Percentiles rank a stretch among this genome's conserved stretches.
Conservation (phyloP, 1,140 invertebrate species). For the Drosophila pseudoobscura region DNA sequence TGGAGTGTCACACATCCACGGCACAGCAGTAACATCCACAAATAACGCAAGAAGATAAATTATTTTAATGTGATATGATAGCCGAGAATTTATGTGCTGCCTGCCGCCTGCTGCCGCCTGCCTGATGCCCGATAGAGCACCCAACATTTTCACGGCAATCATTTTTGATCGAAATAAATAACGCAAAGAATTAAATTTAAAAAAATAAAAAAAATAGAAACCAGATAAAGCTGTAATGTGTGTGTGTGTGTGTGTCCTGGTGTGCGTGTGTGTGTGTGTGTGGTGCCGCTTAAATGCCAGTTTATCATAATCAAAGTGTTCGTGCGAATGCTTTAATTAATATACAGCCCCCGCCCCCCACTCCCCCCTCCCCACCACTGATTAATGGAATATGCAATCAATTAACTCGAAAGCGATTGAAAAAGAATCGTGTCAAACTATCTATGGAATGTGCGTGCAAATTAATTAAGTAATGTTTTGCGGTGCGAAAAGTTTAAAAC, state of each 20-base stretch:
- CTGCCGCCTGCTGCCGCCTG: background rate
- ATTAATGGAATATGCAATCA: constrained; percentile 62
- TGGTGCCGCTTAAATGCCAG: constrained; percentile 47
- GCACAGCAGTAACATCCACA: constrained; percentile 3
- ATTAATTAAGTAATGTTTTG: constrained; percentile 36
- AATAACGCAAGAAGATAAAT: constrained; percentile 62
- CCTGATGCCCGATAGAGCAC: constrained; percentile 21
- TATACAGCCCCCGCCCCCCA: constrained; percentile 11
- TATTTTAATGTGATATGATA: constrained; percentile 77
- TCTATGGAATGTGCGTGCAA: constrained; percentile 24
- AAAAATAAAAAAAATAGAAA: constrained; percentile 37
- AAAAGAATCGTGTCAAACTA: constrained; percentile 39
- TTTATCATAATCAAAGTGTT: constrained; percentile 48
- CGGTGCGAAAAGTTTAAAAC: constrained; percentile 6
- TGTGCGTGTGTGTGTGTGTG: constrained; percentile 26
- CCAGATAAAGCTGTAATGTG: constrained; percentile 31
- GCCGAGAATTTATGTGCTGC: constrained; percentile 58
- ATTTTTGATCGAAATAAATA: constrained; percentile 50
- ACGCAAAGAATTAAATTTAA: constrained; percentile 63
- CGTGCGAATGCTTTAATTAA: constrained; percentile 65
- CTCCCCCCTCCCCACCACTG: background rate
- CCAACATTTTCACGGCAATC: constrained; percentile 46
- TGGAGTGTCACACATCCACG: constrained; percentile 4
- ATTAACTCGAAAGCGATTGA: constrained; percentile 43
- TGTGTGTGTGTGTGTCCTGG: background rate